Evolutionary conservation across 2,797 vertebrate genomes (phyloP).

Genomic region (Sparidentex hasta): DNA sequence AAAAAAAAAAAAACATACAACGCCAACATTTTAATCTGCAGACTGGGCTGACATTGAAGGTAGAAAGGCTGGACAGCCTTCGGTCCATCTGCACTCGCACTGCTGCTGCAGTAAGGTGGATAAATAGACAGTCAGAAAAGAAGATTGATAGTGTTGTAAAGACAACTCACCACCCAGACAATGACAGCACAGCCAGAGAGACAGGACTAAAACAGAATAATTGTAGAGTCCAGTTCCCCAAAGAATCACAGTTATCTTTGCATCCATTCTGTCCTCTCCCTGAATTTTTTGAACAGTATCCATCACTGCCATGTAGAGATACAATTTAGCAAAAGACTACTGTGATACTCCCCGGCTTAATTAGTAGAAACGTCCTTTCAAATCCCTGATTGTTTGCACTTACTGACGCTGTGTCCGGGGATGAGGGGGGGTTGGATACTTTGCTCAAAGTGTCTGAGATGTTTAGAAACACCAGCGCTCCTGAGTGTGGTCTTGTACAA

Average conservation of each 20-base stretch:
- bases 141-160: constrained; percentile 30
- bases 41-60: neutral
- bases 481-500: constrained; percentile 84
- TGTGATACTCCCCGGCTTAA: constrained; percentile 36
- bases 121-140: constrained; percentile 27
- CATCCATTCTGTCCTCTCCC: constrained; percentile 38
- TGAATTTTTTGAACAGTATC: constrained; percentile 37
- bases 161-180: constrained; percentile 36
- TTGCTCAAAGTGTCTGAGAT: constrained; percentile 67
- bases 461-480: constrained; percentile 83
- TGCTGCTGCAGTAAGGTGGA: constrained; percentile 27
- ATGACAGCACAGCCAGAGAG: constrained; percentile 17
- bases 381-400: constrained; percentile 58
- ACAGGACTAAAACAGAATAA: constrained; percentile 50
- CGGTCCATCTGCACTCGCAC: constrained; percentile 2
- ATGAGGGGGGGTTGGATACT: constrained; percentile 39
- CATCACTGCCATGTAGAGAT: constrained; percentile 40
- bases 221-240: constrained; percentile 38
- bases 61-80: constrained; percentile 13
- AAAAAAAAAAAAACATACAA: no score
- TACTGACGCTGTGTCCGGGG: constrained; percentile 54
- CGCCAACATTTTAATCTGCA: no score
- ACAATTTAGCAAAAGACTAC: constrained; percentile 39
- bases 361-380: constrained; percentile 63
- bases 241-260: constrained; percentile 47